Conservation (phyloP, 2,888 invertebrate species). For the Oxytorus armatus region DNA sequence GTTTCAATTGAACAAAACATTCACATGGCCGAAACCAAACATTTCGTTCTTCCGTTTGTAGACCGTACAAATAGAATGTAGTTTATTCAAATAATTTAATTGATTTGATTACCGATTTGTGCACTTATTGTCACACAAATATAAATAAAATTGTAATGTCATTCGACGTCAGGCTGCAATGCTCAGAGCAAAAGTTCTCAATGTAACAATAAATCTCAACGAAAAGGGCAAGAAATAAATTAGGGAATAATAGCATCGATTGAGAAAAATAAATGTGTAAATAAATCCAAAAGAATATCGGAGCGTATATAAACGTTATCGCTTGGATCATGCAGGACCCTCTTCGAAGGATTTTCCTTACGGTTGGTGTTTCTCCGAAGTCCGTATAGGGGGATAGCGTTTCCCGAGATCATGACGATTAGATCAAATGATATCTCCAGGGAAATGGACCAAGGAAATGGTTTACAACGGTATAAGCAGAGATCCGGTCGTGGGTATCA, state of each 20-base stretch:
- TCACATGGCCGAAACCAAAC: too few relatives aligned
- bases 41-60: too few relatives aligned
- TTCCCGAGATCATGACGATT: conserved; percentile 47
- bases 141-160: too few relatives aligned
- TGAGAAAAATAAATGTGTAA: conserved; percentile 53
- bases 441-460: conserved; percentile 60
- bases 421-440: conserved; percentile 25
- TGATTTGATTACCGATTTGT: neutral
- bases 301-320: conserved; percentile 33
- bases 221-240: conserved; percentile 51
- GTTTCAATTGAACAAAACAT: too few relatives aligned
- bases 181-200: too few relatives aligned
- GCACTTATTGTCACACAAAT: too few relatives aligned
- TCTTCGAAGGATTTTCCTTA: conserved; percentile 42
- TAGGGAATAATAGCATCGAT: conserved; percentile 1
- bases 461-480: conserved; percentile 39
- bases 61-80: too few relatives aligned
- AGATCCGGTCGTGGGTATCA: conserved; percentile 23
- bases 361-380: conserved; percentile 21
- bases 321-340: conserved; percentile 26
- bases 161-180: neutral
- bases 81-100: neutral
- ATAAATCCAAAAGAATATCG: conserved; percentile 58
- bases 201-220: conserved; percentile 59
- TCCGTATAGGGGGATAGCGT: conserved; percentile 30